phyloP scores from a whole-genome alignment of 2,888 invertebrate genomes.

The Congeria kusceri region DNA sequence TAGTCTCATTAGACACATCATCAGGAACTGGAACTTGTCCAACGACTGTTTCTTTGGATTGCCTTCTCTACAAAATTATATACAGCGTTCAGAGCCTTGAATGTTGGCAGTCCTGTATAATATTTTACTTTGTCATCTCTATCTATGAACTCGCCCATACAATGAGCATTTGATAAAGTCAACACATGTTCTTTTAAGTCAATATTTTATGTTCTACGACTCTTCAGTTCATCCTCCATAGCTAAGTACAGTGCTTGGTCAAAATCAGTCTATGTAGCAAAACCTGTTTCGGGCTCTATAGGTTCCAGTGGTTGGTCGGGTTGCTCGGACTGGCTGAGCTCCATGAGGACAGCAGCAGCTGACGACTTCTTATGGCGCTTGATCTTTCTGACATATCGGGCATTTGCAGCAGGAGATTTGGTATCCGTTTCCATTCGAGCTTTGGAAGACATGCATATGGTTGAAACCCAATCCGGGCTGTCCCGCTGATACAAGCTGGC shows the following conservation, averaged over 20 bases:
- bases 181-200: slow-evolving; percentile 7
- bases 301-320: neutral
- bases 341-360: slow-evolving; percentile 21
- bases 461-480: slow-evolving; percentile 25
- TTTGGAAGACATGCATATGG: slow-evolving; percentile 16
- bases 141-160: neutral
- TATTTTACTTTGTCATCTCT: neutral
- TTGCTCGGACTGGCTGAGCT: slow-evolving; percentile 2
- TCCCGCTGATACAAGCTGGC: slow-evolving; percentile 6
- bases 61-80: neutral
- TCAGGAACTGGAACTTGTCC: slow-evolving; percentile 8
- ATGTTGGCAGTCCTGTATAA: slow-evolving; percentile 18
- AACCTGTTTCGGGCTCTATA: slow-evolving; percentile 1
- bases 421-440: slow-evolving; percentile 3
- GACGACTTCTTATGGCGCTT: slow-evolving; percentile 1
- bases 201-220: neutral
- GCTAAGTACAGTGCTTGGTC: slow-evolving; percentile 6
- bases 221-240: slow-evolving; percentile 1
- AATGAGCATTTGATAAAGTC: neutral
- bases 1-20: slow-evolving; percentile 13
- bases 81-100: neutral
- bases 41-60: neutral
- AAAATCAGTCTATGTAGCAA: slow-evolving; percentile 4
- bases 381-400: slow-evolving; percentile 18
- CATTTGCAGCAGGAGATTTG: slow-evolving; percentile 19